Base-by-base conservation (phyloP, 2,888 invertebrate genomes). In the Lordiphosa fenestrarum region DNA sequence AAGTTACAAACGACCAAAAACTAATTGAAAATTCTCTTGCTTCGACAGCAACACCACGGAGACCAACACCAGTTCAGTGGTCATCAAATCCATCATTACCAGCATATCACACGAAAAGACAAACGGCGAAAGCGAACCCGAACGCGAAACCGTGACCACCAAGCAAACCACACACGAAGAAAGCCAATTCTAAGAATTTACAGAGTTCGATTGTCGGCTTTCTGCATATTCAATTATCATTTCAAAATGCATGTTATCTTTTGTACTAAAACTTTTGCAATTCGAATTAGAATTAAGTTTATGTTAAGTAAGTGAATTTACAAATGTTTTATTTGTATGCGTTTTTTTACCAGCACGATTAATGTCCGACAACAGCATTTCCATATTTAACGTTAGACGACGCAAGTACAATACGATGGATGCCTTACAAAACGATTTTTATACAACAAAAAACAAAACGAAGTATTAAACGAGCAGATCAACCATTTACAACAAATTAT, bases 31-130 rank as follows among this genome's bases (percentile, higher is more conserved):
- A 33, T 6, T n/a, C 21, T n/a, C 1, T 30, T 12, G 21, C 12
- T 37, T 38, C 9, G 39, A 59, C 60, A 89, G 90, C 46, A 88
- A 88, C 58, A 88, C 89, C 9, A 87, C 86, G 12, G 90, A 90
- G 72, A 86, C 88, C 12, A 88, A 70, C 69, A 87, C 88, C 42
- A 90, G 87, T 71, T 88, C 90, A n/a, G 89, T 90, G 19, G 86
- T 90, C 21, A 89, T 90, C 13, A 89, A 90, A 83, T 90, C 90
- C 5, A 84, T 89, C 23, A 90, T 90, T 23, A 90, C 90, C 38
- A 90, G 83, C 68, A 86, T 90, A 75, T 88, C 89, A 33, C 89
- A 90, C 53, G 88, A 88, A 53, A 86, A 87, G 56, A 85, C 85
- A 10, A 89, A 89, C 66, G 89, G 89, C 1, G 88, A 89, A 72